phyloP scores from a whole-genome alignment of 2,113 vertebrate species.

The Sapayoa aenigma region DNA sequence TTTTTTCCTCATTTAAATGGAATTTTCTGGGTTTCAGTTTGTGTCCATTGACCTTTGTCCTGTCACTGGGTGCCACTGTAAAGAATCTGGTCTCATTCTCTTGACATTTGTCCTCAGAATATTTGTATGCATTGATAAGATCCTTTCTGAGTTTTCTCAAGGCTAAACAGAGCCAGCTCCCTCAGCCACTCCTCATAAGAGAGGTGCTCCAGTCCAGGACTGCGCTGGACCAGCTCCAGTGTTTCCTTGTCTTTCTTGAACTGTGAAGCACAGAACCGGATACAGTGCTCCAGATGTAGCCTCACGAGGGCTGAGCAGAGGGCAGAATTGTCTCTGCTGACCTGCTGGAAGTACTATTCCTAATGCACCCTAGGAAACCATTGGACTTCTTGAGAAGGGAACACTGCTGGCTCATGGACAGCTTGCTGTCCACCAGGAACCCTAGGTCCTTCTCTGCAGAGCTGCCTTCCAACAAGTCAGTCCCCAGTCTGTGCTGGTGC shows the following conservation, averaged over 20 bases:
- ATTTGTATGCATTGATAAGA: background rate
- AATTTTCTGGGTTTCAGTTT: background rate
- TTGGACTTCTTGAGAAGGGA: no score
- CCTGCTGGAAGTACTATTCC: background rate
- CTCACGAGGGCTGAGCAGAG: background rate
- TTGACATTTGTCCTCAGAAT: background rate
- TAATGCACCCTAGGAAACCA: background rate
- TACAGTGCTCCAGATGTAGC: no score
- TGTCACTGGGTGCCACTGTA: background rate
- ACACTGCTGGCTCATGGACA: background rate
- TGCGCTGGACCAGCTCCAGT: background rate
- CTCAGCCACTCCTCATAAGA: background rate
- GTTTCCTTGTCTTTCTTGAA: background rate
- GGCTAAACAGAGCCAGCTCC: background rate
- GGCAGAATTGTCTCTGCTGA: background rate
- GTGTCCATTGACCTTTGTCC: background rate
- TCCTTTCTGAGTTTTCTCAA: background rate
- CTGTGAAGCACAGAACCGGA: rapidly evolving
- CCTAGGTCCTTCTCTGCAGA: background rate
- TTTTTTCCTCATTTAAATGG: background rate
- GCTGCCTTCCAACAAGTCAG: no score
- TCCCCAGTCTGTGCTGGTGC: no score
- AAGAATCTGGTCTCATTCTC: background rate
- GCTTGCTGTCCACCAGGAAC: background rate
- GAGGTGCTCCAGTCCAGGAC: background rate